Evolutionary conservation across 2,113 vertebrate genomes (phyloP).

Genomic region (Nycticryphes semicollaris): DNA sequence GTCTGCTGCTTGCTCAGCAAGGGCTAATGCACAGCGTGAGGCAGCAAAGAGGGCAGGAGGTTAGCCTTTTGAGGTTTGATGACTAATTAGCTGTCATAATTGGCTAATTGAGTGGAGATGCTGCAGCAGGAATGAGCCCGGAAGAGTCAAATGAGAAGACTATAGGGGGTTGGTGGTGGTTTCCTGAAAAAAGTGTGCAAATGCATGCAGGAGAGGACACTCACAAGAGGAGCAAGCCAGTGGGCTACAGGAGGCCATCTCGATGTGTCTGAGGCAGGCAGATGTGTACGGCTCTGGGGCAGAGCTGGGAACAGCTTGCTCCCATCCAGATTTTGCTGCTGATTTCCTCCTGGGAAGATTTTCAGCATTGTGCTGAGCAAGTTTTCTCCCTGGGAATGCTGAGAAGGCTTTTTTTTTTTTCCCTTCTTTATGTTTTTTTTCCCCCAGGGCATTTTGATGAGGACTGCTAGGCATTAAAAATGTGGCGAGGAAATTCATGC

Average conservation of each 20-base stretch:
- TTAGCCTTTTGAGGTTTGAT: conserved; percentile 1
- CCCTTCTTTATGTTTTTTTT: neutral
- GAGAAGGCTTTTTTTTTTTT: neutral
- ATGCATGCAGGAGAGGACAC: neutral
- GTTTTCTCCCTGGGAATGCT: neutral
- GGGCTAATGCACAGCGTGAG: neutral
- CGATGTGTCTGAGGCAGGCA: neutral
- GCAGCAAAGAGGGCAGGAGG: neutral
- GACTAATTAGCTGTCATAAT: conserved; percentile 46
- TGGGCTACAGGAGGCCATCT: rapidly evolving
- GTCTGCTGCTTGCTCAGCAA: neutral
- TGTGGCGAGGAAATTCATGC: neutral
- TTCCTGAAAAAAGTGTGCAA: neutral
- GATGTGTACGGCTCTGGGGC: neutral
- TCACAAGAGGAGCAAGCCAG: neutral
- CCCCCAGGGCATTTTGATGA: neutral
- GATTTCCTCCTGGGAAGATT: neutral
- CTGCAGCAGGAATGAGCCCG: neutral
- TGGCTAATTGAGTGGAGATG: conserved; percentile 18
- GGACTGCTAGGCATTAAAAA: neutral
- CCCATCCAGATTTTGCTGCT: neutral
- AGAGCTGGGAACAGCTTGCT: neutral
- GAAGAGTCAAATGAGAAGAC: neutral
- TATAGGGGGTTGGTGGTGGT: neutral
- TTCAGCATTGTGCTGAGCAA: neutral